These are phyloP conservation scores for Amiota communis DNA, from an alignment of 2,888 invertebrate genomes.

Conservation along the genomic window DNA sequence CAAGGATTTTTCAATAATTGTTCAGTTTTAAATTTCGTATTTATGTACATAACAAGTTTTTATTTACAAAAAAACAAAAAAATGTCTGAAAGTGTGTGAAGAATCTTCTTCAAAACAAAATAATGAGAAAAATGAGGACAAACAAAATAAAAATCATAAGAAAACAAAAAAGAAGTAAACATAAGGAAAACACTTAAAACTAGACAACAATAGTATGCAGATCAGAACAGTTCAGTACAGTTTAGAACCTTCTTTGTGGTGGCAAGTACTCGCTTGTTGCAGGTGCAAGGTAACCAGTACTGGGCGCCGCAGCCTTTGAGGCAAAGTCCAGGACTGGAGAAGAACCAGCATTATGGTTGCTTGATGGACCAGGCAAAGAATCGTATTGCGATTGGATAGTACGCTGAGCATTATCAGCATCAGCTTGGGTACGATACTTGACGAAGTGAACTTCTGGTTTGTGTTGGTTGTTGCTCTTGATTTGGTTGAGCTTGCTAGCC, in stretches of 20 bases:
- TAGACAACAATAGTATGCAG: conserved; percentile 3
- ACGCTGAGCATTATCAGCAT: conserved; percentile 68
- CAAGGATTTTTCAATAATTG: too few relatives aligned
- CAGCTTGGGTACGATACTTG: conserved; percentile 68
- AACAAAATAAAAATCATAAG: conserved; percentile 5
- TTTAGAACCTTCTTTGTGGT: conserved; percentile 58
- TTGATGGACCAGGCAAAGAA: conserved; percentile 57
- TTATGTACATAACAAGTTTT: conserved; percentile 20
- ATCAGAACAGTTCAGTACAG: conserved; percentile 5
- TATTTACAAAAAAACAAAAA: conserved; percentile 23
- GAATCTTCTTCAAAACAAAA: conserved; percentile 7
- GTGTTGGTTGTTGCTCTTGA: conserved; percentile 51
- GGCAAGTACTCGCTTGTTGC: conserved; percentile 58
- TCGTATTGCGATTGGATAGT: conserved; percentile 68
- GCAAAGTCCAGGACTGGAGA: conserved; percentile 61
- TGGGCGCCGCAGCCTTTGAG: conserved; percentile 41
- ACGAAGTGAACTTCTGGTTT: conserved; percentile 69
- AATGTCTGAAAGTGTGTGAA: background rate
- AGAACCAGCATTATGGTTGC: conserved; percentile 57
- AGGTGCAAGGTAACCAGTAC: conserved; percentile 1
- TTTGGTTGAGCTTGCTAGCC: conserved; percentile 58
- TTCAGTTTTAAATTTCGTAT: background rate
- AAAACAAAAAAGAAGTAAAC: conserved; percentile 6
- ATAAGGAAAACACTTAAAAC: conserved; percentile 4
- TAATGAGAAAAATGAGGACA: background rate